Base-by-base conservation (phyloP, 2,888 invertebrate genomes). In the Anodontia alba region DNA sequence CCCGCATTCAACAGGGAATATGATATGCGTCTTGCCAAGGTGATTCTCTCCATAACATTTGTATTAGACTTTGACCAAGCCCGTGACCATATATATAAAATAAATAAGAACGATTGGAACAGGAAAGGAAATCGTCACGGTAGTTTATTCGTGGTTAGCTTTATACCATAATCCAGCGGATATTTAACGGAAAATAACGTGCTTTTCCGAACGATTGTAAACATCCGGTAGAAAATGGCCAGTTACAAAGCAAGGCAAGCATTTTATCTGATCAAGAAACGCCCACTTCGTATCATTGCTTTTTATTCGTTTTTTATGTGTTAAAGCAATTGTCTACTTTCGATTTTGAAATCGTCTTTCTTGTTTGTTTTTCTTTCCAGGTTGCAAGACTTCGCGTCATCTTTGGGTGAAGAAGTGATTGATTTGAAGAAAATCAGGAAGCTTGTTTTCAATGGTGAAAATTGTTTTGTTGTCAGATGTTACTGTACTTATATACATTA, bases 401-500 rank as follows among this genome's bases (percentile, higher is more conserved):
- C 96, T 62, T 95, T 98, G 38, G 95, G 96, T 17, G 95, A 96
- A 86, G 97, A 97, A 89, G 96, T 96, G 76, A 96, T 98, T 89
- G 96, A 98, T 93, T 94, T 97, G 77, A 95, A 95, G 73, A 95
- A 96, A 87, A 95, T 98, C 20, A 96, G 96, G 91, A 96, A 95
- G 91, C 94, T 97, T 73, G 96, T 97, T 89, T 98, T 98, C 92
- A 96, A 97, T 95, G 98, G 98, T 98, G 62, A 67, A 38, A n/a
- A n/a, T n/a, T n/a, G n/a, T 12, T 23, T 23, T 42, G n/a, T n/a
- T n/a, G n/a, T n/a, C n/a, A n/a, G n/a, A n/a, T n/a, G n/a, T n/a
- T n/a, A n/a, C n/a, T n/a, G n/a, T n/a, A n/a, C n/a, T n/a, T n/a
- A n/a, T n/a, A n/a, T n/a, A n/a, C n/a, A n/a, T n/a, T n/a, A n/a